Base-by-base conservation (phyloP, 2,888 invertebrate species). In the Homarus gammarus region DNA sequence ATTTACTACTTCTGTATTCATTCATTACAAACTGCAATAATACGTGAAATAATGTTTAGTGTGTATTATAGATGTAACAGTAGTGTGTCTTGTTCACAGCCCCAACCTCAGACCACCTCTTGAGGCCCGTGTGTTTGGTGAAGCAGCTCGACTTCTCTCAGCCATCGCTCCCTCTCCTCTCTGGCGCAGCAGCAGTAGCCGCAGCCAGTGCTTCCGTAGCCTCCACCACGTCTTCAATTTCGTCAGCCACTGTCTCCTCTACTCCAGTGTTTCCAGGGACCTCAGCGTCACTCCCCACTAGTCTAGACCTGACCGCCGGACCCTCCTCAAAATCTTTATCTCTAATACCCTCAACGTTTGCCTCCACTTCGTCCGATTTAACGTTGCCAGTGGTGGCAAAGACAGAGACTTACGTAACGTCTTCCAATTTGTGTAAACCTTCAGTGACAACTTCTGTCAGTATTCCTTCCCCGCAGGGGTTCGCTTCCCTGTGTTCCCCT, bases 61-160 rank as follows among this genome's bases (percentile, higher is more conserved):
- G n/a, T n/a, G n/a, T n/a, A n/a, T n/a, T n/a, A n/a, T n/a, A n/a
- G n/a, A n/a, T n/a, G n/a, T 12, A n/a, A 27, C 18, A 27, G 27
- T 12, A 22, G 36, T 36, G 15, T 72, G 44, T 64, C 61, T 27
- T 61, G 15, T 68, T 44, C 56, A 12, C 89, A 85, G 89, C 89
- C 44, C 79, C 89, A 44, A 85, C 84, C 64, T 84, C 89, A 72
- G 91, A 91, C 44, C 84, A 83, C 73, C 82, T 91, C 38, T 56
- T 89, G 44, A 70, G 89, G 44, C 91, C 91, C 27, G 91, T 91
- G 70, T 91, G 91, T 72, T 79, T 91, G 36, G 91, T 91, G 27
- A 91, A 91, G 83, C 91, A 87, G 44, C 73, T 91, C 5, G 91
- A 91, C 73, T 89, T 89, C 72, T 68, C 84, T 10, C 84, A 84